phyloP scores from a whole-genome alignment of 2,888 invertebrate genomes.

The Pyrochroa serraticornis region DNA sequence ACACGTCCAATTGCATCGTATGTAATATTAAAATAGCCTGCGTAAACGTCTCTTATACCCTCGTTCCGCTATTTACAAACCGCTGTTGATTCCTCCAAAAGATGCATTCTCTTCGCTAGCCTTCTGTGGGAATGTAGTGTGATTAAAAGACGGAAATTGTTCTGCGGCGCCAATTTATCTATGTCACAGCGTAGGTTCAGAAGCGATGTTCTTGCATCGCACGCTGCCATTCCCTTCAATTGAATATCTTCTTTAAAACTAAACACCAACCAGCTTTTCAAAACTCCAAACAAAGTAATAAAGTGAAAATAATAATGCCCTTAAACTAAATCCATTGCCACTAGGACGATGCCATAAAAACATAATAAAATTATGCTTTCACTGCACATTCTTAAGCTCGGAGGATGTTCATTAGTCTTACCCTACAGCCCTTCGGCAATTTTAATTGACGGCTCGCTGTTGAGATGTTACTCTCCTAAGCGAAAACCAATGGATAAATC shows the following conservation, averaged over 20 bases:
- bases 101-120: slow-evolving; percentile 47
- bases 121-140: slow-evolving; percentile 55
- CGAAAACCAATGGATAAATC: slow-evolving; percentile 22
- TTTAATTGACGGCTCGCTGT: slow-evolving; percentile 25
- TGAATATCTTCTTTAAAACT: slow-evolving; percentile 38
- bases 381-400: slow-evolving; percentile 36
- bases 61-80: slow-evolving; percentile 28
- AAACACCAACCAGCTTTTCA: slow-evolving; percentile 21
- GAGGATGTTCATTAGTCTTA: slow-evolving; percentile 41
- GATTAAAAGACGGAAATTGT: slow-evolving; percentile 58
- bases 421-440: slow-evolving; percentile 32
- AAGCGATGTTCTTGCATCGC: slow-evolving; percentile 42
- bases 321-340: slow-evolving; percentile 14
- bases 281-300: slow-evolving; percentile 7
- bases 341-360: slow-evolving; percentile 29
- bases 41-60: slow-evolving; percentile 18
- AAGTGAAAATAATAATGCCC: slow-evolving; percentile 24
- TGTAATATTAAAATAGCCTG: slow-evolving; percentile 29
- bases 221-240: slow-evolving; percentile 33
- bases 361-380: slow-evolving; percentile 34
- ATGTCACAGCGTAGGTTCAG: slow-evolving; percentile 50
- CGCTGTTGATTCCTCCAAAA: slow-evolving; percentile 37
- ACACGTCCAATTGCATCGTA: slow-evolving; percentile 32
- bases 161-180: slow-evolving; percentile 57
- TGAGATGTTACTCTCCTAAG: slow-evolving; percentile 16